These are phyloP conservation scores for Amphiprion clarkii DNA, from an alignment of 2,797 vertebrate species.

Conservation along the genomic window DNA sequence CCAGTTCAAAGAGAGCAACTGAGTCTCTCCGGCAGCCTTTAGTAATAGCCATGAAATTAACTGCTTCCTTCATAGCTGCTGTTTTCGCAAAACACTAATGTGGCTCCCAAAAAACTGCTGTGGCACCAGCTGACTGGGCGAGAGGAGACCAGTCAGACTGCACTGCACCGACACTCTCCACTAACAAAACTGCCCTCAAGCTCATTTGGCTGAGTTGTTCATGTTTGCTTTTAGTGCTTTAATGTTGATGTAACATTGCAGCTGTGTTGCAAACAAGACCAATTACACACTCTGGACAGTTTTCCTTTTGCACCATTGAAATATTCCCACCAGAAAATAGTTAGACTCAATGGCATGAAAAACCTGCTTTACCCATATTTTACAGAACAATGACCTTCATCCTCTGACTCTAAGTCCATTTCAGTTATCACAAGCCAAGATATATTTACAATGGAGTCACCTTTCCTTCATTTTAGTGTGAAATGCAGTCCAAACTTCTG, in stretches of 20 bases:
- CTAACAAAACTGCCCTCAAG: slow-evolving; percentile 29
- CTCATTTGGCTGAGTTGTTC: slow-evolving; percentile 19
- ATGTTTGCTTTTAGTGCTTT: slow-evolving; percentile 28
- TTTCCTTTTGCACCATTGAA: slow-evolving; percentile 11
- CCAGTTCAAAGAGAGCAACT: slow-evolving; percentile 71
- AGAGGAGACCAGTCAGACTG: slow-evolving; percentile 1
- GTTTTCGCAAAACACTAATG: slow-evolving; percentile 12
- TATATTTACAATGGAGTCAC: too few relatives aligned
- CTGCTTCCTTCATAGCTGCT: slow-evolving; percentile 24
- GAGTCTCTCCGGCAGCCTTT: slow-evolving; percentile 47
- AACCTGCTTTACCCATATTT: neutral
- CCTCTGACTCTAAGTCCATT: too few relatives aligned
- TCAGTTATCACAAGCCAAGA: too few relatives aligned
- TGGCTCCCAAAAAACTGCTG: slow-evolving; percentile 14
- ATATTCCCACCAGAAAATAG: neutral
- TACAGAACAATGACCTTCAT: too few relatives aligned
- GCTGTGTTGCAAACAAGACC: slow-evolving; percentile 25
- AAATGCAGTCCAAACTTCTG: too few relatives aligned
- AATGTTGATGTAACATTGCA: slow-evolving; percentile 33
- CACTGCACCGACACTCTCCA: neutral
- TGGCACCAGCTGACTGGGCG: slow-evolving; percentile 2
- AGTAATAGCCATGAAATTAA: slow-evolving; percentile 77
- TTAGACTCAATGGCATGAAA: slow-evolving; percentile 19
- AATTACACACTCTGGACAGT: neutral
- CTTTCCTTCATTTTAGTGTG: too few relatives aligned